Conservation (phyloP, 2,797 vertebrate genomes). For the Sebastes itinus region DNA sequence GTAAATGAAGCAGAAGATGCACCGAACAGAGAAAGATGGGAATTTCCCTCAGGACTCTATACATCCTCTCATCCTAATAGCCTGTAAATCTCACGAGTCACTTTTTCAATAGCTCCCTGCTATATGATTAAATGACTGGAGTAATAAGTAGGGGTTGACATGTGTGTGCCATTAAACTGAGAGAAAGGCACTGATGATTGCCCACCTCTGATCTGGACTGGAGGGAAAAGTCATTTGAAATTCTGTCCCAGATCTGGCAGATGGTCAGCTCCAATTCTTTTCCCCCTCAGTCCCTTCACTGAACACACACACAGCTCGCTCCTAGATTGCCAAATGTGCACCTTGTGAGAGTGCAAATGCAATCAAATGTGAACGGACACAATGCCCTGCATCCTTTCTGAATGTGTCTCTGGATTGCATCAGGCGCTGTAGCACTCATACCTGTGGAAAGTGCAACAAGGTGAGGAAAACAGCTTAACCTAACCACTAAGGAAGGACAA, state of each 20-base stretch:
- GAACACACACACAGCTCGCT: not conserved
- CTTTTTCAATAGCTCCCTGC: conserved; percentile 25
- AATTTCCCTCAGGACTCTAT: conserved; percentile 32
- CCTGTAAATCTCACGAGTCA: conserved; percentile 49
- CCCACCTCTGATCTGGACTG: conserved; percentile 19
- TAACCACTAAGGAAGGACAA: not conserved
- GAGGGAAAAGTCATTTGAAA: conserved; percentile 25
- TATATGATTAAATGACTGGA: conserved; percentile 41
- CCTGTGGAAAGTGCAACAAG: not conserved
- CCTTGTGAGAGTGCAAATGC: conserved; percentile 8
- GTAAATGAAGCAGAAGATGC: conserved; percentile 42
- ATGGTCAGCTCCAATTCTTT: conserved; percentile 33
- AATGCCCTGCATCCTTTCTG: conserved; percentile 2
- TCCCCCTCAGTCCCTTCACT: not conserved
- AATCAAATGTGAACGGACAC: conserved; percentile 36
- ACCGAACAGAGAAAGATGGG: conserved; percentile 28
- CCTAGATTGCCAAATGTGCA: conserved; percentile 6
- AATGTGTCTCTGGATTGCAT: conserved; percentile 24
- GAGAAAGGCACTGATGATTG: conserved; percentile 18
- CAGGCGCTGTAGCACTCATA: not conserved
- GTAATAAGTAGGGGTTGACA: conserved; percentile 29
- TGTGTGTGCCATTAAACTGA: conserved; percentile 1
- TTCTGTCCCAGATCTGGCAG: conserved; percentile 40
- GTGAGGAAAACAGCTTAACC: not conserved
- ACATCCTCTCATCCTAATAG: conserved; percentile 39